These are phyloP conservation scores for Notoglanidium macrostoma DNA, from an alignment of 2,797 vertebrate genomes.

Conservation along the genomic window DNA sequence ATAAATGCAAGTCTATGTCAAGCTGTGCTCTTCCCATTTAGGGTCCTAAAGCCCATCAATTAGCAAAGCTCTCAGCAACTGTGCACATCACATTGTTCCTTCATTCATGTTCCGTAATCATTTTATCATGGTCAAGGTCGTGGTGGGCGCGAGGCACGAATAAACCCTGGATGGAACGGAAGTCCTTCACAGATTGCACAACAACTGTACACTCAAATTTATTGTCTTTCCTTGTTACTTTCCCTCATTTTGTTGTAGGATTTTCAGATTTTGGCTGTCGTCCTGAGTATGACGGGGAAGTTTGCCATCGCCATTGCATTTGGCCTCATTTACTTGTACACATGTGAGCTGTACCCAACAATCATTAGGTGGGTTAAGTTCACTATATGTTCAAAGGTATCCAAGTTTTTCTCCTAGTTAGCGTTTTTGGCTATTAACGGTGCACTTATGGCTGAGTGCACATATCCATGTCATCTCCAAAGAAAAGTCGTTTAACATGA, in stretches of 20 bases:
- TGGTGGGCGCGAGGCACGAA: neutral
- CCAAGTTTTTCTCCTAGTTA: neutral
- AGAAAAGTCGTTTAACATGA: neutral
- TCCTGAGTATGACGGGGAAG: constrained; percentile 85
- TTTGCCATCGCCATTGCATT: constrained; percentile 89
- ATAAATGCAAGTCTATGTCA: neutral
- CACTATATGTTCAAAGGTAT: neutral
- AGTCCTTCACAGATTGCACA: neutral
- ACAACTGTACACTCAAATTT: constrained; percentile 8
- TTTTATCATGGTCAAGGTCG: neutral
- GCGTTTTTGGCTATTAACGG: neutral
- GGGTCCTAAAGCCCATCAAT: neutral
- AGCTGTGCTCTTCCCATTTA: neutral
- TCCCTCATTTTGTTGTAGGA: constrained; percentile 64
- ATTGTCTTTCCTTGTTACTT: neutral
- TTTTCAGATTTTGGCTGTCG: constrained; percentile 69
- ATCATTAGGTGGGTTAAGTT: constrained; percentile 78
- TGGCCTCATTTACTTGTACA: constrained; percentile 91
- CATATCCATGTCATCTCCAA: neutral
- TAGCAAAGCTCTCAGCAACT: neutral
- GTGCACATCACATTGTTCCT: neutral
- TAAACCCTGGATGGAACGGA: neutral
- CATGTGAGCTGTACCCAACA: constrained; percentile 92
- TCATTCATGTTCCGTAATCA: neutral
- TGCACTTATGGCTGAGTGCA: neutral